Conservation (phyloP, 2,888 invertebrate species). For the Dasypolia templi region DNA sequence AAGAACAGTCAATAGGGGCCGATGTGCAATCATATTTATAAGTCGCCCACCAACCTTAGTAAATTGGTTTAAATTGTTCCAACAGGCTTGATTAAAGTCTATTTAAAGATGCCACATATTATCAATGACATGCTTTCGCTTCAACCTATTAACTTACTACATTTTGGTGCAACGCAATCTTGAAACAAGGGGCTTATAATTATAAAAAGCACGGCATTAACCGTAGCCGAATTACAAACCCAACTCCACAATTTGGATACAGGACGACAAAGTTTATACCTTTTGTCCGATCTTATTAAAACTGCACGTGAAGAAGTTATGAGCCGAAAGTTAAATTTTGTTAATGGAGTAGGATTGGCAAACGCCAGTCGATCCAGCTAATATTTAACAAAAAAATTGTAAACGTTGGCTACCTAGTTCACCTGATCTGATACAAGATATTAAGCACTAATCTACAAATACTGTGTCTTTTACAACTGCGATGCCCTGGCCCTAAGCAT, state of each 20-base stretch:
- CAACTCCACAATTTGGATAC: background rate
- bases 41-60: slow-evolving; percentile 77
- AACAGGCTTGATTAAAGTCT: slow-evolving; percentile 83
- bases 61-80: slow-evolving; percentile 84
- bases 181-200: background rate
- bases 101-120: slow-evolving; percentile 74
- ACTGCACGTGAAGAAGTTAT: slow-evolving; percentile 3
- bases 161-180: slow-evolving; percentile 26
- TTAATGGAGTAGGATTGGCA: slow-evolving; percentile 2
- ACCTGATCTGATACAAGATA: too few species aligned
- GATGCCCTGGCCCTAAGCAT: background rate
- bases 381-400: slow-evolving; percentile 9
- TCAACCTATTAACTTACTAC: slow-evolving; percentile 22
- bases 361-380: background rate
- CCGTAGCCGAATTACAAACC: background rate
- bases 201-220: background rate
- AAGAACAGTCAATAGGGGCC: slow-evolving; percentile 73
- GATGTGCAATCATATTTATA: slow-evolving; percentile 76
- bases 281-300: slow-evolving; percentile 14
- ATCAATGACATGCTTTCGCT: slow-evolving; percentile 60
- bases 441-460: background rate
- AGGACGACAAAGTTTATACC: background rate
- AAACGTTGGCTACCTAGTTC: background rate
- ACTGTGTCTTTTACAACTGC: background rate
- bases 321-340: background rate